phyloP scores from a whole-genome alignment of 2,113 vertebrate genomes.

The Pelusios castaneus region DNA sequence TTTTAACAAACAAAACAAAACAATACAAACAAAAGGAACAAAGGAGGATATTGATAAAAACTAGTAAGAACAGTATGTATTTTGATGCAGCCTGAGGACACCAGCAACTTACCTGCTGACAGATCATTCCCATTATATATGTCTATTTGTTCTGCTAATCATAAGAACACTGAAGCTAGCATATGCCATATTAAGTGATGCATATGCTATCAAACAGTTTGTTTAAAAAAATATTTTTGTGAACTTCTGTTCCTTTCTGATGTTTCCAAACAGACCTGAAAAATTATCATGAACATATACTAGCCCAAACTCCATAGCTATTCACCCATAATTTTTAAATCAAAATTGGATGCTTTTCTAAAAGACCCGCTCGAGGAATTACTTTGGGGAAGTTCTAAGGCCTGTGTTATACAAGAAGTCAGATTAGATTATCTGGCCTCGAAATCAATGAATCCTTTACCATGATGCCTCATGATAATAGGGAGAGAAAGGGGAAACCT shows the following conservation, averaged over 20 bases:
- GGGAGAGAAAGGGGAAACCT: background rate
- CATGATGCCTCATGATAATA: slow-evolving; percentile 29
- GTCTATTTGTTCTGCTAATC: slow-evolving; percentile 74
- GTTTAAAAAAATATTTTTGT: slow-evolving; percentile 65
- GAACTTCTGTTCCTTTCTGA: slow-evolving; percentile 73
- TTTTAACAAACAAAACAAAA: slow-evolving; percentile 22
- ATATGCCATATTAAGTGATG: slow-evolving; percentile 75
- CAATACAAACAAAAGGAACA: background rate
- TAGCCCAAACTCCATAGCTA: slow-evolving; percentile 63
- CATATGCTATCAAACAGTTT: slow-evolving; percentile 77
- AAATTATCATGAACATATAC: slow-evolving; percentile 57
- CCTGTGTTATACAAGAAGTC: background rate
- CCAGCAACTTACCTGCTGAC: slow-evolving; percentile 56
- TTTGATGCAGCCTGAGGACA: slow-evolving; percentile 56
- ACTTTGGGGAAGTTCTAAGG: background rate
- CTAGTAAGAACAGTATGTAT: slow-evolving; percentile 48
- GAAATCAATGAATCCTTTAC: background rate
- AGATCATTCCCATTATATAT: slow-evolving; percentile 71
- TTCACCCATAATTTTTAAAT: background rate
- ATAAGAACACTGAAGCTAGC: slow-evolving; percentile 77
- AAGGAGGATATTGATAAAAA: background rate
- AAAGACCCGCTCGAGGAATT: background rate
- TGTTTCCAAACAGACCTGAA: slow-evolving; percentile 74
- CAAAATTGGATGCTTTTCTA: background rate
- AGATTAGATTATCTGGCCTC: background rate